These are phyloP conservation scores for Macropodus opercularis DNA, from an alignment of 2,797 vertebrate genomes.

Conservation along the genomic window DNA sequence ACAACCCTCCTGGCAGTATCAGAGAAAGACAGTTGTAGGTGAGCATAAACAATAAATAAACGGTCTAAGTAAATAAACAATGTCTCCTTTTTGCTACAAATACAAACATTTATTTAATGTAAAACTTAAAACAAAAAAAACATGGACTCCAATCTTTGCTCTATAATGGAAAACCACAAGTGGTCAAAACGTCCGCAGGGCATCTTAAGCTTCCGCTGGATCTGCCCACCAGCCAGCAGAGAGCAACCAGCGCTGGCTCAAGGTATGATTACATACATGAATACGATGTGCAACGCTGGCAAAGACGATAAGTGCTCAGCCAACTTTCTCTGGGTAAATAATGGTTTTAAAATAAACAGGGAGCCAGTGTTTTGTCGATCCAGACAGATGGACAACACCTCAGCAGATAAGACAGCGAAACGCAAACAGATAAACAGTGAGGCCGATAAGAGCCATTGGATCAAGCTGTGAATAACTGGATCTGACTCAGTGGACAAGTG, in stretches of 20 bases:
- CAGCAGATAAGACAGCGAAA: conserved; percentile 52
- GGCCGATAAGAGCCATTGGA: conserved; percentile 44
- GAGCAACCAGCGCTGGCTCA: background rate
- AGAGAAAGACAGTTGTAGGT: conserved; percentile 12
- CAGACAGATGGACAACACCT: conserved; percentile 50
- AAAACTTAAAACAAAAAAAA: background rate
- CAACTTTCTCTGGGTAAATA: conserved; percentile 39
- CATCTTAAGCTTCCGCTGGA: background rate
- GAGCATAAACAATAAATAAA: too few relatives aligned
- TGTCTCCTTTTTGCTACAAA: too few relatives aligned
- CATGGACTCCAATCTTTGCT: background rate
- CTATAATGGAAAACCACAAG: background rate
- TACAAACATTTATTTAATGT: too few relatives aligned
- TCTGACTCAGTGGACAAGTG: conserved; percentile 20
- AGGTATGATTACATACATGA: conserved; percentile 10
- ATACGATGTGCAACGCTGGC: conserved; percentile 17
- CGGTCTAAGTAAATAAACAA: too few relatives aligned
- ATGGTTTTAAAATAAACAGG: conserved; percentile 33
- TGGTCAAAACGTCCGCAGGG: background rate
- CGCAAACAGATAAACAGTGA: conserved; percentile 46
- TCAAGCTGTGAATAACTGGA: conserved; percentile 42
- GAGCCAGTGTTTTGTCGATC: conserved; percentile 29
- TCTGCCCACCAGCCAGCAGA: background rate
- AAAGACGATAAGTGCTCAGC: conserved; percentile 22
- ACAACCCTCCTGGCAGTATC: conserved; percentile 6